Evolutionary conservation across 1,140 invertebrate species (phyloP), one percentile per base, ranked within the genome.

Genomic region (Drosophila lacertosa): DNA sequence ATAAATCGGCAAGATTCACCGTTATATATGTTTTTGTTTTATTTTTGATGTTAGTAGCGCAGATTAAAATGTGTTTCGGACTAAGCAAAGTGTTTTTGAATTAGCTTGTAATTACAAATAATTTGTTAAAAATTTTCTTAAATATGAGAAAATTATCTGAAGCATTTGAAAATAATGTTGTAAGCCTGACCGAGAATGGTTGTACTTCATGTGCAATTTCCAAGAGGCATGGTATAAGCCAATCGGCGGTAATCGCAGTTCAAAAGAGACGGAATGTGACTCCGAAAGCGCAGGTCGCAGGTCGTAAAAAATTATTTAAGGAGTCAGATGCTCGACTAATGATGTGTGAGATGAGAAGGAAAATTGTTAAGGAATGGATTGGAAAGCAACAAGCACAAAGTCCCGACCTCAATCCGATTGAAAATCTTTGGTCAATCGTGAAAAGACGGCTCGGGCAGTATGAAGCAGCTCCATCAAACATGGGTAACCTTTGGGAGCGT

Each of bases 321-420:
- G 51, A 54, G 11, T 39, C 51, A 15, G 48, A 51, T 51, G 26
- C 48, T 51, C 33, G 48, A 33, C 48, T 51, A 11, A 33, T 51
- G 33, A 54, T 40, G 33, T 6, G 6, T 2, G 33, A 54, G 22
- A 54, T 54, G 33, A 40, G 51, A 24, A 54, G 11, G 5, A 39
- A 54, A 60, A 68, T 60, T 62, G 57, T 68, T 1, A 48, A 48
- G 16, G 55, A 62, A 60, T 68, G 65, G 50, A 35, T 60, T 15
- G 42, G 24, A 13, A 48, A 68, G 9, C 50, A 54, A 40, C 24
- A 47, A 58, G 47, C 54, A 35, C 47, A 59, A 59, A 58, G 64
- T 57, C 64, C 64, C 24, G 62, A 50, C 24, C 51, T 65, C 44
- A 65, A 50, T 65, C 33, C 32, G 3, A 65, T 64, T 26, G 42